phyloP scores from a whole-genome alignment of 2,797 vertebrate genomes.

The Pseudotriccus pelzelni region DNA sequence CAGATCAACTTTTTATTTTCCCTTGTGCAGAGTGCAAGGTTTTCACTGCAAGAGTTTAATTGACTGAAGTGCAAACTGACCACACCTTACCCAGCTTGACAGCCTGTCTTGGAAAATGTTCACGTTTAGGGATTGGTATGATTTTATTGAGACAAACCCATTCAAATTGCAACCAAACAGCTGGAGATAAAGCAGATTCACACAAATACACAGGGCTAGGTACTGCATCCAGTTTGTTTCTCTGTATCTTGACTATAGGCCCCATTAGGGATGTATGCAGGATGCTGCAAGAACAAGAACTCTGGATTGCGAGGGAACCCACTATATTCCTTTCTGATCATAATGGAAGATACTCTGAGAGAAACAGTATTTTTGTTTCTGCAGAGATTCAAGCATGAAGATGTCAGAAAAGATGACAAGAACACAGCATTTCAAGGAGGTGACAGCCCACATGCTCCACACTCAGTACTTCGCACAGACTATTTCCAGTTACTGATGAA shows the following conservation, averaged over 20 bases:
- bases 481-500: background rate
- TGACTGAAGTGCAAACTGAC: background rate
- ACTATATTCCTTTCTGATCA: background rate
- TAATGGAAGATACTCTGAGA: background rate
- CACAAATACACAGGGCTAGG: background rate
- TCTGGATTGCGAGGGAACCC: background rate
- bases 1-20: background rate
- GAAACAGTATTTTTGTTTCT: background rate
- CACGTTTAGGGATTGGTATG: background rate
- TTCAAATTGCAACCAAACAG: background rate
- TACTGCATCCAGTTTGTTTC: background rate
- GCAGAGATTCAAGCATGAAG: background rate
- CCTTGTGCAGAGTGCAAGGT: background rate
- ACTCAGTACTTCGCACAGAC: background rate
- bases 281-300: background rate
- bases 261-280: background rate
- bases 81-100: background rate
- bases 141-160: background rate
- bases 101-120: background rate
- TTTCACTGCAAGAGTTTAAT: background rate
- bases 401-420: background rate
- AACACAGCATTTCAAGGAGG: background rate
- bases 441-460: background rate
- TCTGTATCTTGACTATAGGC: accelerated
- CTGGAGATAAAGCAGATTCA: background rate